Evolutionary conservation across 2,888 invertebrate genomes (phyloP).

Genomic region (Dryadula phaetusa): DNA sequence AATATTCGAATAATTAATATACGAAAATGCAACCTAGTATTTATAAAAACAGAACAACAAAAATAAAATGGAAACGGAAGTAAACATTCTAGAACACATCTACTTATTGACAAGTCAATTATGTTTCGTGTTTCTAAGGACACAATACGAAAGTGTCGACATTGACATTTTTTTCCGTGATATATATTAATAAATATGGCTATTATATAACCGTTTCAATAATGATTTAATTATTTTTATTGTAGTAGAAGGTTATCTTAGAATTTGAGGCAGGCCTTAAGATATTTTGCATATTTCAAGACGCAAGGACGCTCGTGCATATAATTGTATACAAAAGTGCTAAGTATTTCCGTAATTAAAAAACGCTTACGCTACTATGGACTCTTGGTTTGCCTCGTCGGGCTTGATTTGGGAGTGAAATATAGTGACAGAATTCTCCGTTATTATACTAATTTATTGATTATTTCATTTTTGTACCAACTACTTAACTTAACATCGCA

Average conservation of each 20-base stretch:
- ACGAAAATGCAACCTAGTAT: too few relatives aligned
- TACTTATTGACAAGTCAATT: background rate
- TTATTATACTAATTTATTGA: too few relatives aligned
- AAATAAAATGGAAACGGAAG: background rate
- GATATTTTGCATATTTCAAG: background rate
- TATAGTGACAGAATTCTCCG: too few relatives aligned
- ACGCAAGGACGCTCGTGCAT: constrained; percentile 5
- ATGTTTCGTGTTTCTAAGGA: constrained; percentile 25
- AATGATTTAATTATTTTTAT: constrained; percentile 10
- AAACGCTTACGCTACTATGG: background rate
- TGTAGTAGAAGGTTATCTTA: background rate
- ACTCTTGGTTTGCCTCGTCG: background rate
- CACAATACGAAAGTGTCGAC: constrained; percentile 23
- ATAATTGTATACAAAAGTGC: background rate
- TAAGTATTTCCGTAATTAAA: constrained; percentile 8
- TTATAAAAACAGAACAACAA: background rate
- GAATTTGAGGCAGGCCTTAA: background rate
- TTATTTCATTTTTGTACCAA: too few relatives aligned
- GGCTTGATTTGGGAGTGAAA: too few relatives aligned
- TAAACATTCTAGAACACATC: constrained; percentile 11
- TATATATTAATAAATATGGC: constrained; percentile 31
- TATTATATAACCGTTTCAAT: constrained; percentile 23
- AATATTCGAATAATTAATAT: too few relatives aligned
- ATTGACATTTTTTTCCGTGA: constrained; percentile 32
- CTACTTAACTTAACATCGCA: too few relatives aligned